These are phyloP conservation scores for Syrphus vitripennis DNA, from an alignment of 2,888 invertebrate species.

Conservation along the genomic window DNA sequence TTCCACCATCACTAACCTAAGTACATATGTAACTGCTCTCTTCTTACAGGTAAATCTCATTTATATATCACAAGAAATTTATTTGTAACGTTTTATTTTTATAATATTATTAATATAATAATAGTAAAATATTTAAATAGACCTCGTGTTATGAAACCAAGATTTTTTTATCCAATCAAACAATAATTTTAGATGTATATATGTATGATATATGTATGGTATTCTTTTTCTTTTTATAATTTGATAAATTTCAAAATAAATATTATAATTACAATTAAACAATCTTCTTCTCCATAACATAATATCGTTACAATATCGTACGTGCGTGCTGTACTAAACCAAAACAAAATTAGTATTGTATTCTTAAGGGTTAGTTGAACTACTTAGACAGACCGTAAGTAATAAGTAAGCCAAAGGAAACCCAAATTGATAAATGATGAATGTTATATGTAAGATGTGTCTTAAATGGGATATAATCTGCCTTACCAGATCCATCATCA, in stretches of 20 bases:
- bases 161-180: not conserved
- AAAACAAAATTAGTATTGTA: not conserved
- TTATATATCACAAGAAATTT: not conserved
- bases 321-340: not conserved
- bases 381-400: constrained; percentile 28
- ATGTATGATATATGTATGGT: not conserved
- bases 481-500: constrained; percentile 79
- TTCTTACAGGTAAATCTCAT: not conserved
- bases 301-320: not conserved
- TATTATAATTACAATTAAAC: not conserved
- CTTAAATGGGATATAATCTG: not conserved
- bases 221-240: not conserved
- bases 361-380: not conserved
- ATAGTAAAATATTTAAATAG: not conserved
- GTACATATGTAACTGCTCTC: no score
- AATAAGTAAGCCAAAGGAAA: constrained; percentile 10
- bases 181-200: not conserved
- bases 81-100: not conserved
- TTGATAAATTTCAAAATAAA: not conserved
- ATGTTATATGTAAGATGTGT: not conserved
- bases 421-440: constrained; percentile 5
- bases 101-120: no score
- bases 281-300: not conserved
- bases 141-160: not conserved
- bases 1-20: not conserved